Evolutionary conservation across 2,888 invertebrate species (phyloP).

Genomic region (Apamea monoglypha): DNA sequence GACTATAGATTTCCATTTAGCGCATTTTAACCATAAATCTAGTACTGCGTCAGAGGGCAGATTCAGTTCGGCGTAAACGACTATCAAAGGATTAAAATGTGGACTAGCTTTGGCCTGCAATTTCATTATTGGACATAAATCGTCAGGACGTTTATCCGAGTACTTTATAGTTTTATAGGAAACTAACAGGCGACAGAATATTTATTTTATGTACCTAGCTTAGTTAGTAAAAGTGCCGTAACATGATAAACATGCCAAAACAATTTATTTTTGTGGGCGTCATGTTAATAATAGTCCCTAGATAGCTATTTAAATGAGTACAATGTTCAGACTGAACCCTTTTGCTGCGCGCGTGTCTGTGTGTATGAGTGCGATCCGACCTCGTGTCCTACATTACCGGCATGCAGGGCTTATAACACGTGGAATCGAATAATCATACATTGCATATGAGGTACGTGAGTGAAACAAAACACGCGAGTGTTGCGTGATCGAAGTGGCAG

Average conservation of each 20-base stretch:
- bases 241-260: constrained; percentile 28
- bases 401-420: constrained; percentile 51
- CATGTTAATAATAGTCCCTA: constrained; percentile 63
- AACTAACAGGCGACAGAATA: constrained; percentile 7
- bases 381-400: constrained; percentile 62
- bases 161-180: constrained; percentile 34
- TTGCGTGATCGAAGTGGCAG: constrained; percentile 55
- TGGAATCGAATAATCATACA: constrained; percentile 64
- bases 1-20: constrained; percentile 36
- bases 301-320: constrained; percentile 61
- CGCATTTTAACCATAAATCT: constrained; percentile 56
- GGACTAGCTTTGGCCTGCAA: constrained; percentile 54
- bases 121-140: constrained; percentile 59
- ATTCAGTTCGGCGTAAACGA: constrained; percentile 55
- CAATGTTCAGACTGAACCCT: constrained; percentile 60
- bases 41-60: constrained; percentile 50
- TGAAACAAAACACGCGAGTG: constrained; percentile 58
- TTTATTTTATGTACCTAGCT: constrained; percentile 1
- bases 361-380: constrained; percentile 45
- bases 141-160: constrained; percentile 41
- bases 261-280: constrained; percentile 39
- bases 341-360: constrained; percentile 37
- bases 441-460: constrained; percentile 55
- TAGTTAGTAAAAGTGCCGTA: constrained; percentile 7
- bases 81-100: constrained; percentile 62